Evolutionary conservation across 2,797 vertebrate species (phyloP), one percentile per base, ranked within the genome.

Genomic region (Rallus crepitans): DNA sequence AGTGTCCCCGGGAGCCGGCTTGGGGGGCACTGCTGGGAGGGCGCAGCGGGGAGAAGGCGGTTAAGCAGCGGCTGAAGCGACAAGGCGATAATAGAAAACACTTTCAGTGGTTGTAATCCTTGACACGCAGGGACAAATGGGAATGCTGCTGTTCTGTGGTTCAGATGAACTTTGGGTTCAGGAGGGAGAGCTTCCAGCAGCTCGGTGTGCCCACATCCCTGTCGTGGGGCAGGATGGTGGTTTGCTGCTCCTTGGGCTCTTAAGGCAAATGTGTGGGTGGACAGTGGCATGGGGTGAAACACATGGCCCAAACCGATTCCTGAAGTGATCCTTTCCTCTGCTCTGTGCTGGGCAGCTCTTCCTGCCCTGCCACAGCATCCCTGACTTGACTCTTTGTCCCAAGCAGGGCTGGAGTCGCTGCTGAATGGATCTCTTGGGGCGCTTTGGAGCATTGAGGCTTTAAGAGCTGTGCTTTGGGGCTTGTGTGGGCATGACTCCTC

Each of bases 51-150:
- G 98, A 98, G 98, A 97, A 98, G 98, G 99, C 99, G 99, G 99
- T 99, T 99, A 99, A 98, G 98, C 95, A 99, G 98, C 37, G 37
- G 37, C 37, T 37, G 37, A 37, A 37, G 37, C 98, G 98, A 99
- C 99, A 99, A 99, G 98, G 98, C 94, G 97, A 99, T 98, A 99
- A 98, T 98, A 98, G 98, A 97, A 97, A 98, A 97, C 97, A 95
- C 98, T 98, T 98, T 98, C 98, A 98, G 98, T 98, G 91, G 98
- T 98, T 97, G 93, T 99, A 99, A 99, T 99, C 99, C 99, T 98
- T 98, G 98, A 98, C 95, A 95, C 98, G 98, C 97, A 98, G 98
- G 98, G 98, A 97, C 98, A 98, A 99, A 99, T 98, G 98, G 98
- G 98, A 98, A 98, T 70, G 97, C 97, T 98, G 98, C 99, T 99